Conservation (phyloP, 2,113 vertebrate species). For the Rissa tridactyla region DNA sequence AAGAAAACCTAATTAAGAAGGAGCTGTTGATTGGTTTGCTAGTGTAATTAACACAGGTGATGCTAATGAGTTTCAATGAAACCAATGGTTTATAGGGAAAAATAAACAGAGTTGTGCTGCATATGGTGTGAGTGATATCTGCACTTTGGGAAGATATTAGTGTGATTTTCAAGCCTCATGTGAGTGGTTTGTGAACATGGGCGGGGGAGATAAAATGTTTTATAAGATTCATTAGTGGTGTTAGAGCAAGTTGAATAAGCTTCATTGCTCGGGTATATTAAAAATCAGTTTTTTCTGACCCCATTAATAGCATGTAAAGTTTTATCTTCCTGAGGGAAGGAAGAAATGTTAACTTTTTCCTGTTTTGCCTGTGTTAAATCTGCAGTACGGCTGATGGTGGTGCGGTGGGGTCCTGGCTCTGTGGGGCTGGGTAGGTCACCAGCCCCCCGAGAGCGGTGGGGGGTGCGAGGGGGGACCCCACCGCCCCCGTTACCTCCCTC, state of each 20-base stretch:
- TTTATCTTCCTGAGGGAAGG: slow-evolving; percentile 29
- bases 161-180: slow-evolving; percentile 86
- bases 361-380: neutral
- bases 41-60: slow-evolving; percentile 99
- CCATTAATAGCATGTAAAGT: slow-evolving; percentile 45
- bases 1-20: slow-evolving; percentile 98
- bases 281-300: slow-evolving; percentile 62
- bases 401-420: neutral
- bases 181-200: slow-evolving; percentile 83
- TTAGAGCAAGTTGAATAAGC: slow-evolving; percentile 82
- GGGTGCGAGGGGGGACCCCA: accelerated
- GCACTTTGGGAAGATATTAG: slow-evolving; percentile 82
- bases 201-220: slow-evolving; percentile 81
- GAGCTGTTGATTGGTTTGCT: slow-evolving; percentile 98
- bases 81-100: slow-evolving; percentile 85
- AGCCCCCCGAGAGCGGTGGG: neutral
- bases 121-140: slow-evolving; percentile 78
- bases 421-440: neutral
- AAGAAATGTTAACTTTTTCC: slow-evolving; percentile 19
- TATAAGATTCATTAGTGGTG: slow-evolving; percentile 92
- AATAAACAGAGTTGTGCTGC: slow-evolving; percentile 76
- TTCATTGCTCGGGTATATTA: slow-evolving; percentile 57
- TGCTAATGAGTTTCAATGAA: slow-evolving; percentile 98
- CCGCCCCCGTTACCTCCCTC: neutral
- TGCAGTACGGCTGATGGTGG: neutral